Percentiles rank a stretch among this genome's conserved stretches.
phyloP scores from a whole-genome alignment of 1,140 invertebrate genomes.

The Drosophila sproati region DNA sequence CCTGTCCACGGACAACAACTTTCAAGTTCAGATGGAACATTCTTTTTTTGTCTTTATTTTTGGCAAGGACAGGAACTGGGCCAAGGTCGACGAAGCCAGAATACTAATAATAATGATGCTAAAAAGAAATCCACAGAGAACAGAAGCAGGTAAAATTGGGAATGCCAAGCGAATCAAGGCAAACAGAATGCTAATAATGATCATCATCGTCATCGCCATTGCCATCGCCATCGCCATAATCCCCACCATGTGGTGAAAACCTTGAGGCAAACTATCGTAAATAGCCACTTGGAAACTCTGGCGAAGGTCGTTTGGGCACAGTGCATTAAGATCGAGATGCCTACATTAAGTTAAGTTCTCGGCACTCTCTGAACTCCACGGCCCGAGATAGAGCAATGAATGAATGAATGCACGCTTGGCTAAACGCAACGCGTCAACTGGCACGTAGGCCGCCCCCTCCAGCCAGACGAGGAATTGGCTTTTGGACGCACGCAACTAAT shows the following conservation, averaged over 20 bases:
- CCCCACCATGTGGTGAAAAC: slow-evolving; percentile 20
- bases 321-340: background rate
- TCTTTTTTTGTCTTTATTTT: slow-evolving; percentile 16
- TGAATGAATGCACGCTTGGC: slow-evolving; percentile 9
- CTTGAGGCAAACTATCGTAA: slow-evolving; percentile 41
- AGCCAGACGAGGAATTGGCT: slow-evolving; percentile 30
- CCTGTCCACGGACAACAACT: slow-evolving; percentile 70
- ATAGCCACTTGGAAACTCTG: slow-evolving; percentile 48
- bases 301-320: slow-evolving; percentile 18
- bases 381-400: background rate
- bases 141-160: slow-evolving; percentile 45
- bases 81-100: slow-evolving; percentile 66
- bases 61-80: slow-evolving; percentile 73
- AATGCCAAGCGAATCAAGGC: slow-evolving; percentile 27
- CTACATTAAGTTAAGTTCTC: slow-evolving; percentile 45
- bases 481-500: background rate
- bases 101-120: slow-evolving; percentile 12
- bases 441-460: slow-evolving; percentile 66
- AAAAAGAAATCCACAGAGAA: background rate
- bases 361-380: slow-evolving; percentile 9
- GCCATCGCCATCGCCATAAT: background rate
- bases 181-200: slow-evolving; percentile 6
- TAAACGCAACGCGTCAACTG: slow-evolving; percentile 58
- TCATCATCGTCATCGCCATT: background rate
- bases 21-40: slow-evolving; percentile 73